Conservation (phyloP, 2,888 invertebrate species). For the Hirudinaria manillensis region DNA sequence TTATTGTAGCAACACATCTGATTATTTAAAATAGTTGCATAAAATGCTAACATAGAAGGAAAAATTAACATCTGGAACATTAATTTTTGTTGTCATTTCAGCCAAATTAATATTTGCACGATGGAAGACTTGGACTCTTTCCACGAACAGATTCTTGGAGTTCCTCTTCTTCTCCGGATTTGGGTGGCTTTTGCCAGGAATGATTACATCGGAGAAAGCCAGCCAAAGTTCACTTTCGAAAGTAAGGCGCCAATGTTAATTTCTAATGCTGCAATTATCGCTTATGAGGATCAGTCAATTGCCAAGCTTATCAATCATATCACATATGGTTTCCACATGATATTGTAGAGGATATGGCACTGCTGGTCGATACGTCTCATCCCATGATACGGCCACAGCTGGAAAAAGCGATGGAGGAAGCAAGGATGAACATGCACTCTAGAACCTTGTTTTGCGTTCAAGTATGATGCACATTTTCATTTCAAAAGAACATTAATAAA, state of each 20-base stretch:
- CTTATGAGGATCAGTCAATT: too few species aligned
- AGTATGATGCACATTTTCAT: slow-evolving; percentile 25
- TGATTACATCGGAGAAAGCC: slow-evolving; percentile 29
- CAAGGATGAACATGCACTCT: slow-evolving; percentile 38
- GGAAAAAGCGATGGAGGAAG: slow-evolving; percentile 38
- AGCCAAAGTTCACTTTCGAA: slow-evolving; percentile 29
- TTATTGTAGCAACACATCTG: too few species aligned
- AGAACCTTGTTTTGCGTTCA: slow-evolving; percentile 39
- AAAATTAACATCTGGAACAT: too few species aligned
- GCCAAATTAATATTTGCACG: slow-evolving; percentile 40
- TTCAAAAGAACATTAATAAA: not conserved
- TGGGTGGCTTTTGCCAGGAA: slow-evolving; percentile 34
- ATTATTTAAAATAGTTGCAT: too few species aligned
- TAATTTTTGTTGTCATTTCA: slow-evolving; percentile 19
- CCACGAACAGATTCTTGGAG: slow-evolving; percentile 39
- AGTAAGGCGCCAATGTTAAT: not conserved
- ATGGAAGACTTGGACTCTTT: slow-evolving; percentile 40
- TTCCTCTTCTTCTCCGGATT: slow-evolving; percentile 39
- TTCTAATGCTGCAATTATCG: too few species aligned
- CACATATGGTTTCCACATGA: not conserved
- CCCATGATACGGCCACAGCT: slow-evolving; percentile 41
- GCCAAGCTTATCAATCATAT: too few species aligned
- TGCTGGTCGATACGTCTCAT: slow-evolving; percentile 41
- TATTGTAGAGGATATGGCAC: slow-evolving; percentile 40
- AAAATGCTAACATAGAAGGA: too few species aligned